phyloP scores from a whole-genome alignment of 2,113 vertebrate genomes.

The Labrus mixtus region DNA sequence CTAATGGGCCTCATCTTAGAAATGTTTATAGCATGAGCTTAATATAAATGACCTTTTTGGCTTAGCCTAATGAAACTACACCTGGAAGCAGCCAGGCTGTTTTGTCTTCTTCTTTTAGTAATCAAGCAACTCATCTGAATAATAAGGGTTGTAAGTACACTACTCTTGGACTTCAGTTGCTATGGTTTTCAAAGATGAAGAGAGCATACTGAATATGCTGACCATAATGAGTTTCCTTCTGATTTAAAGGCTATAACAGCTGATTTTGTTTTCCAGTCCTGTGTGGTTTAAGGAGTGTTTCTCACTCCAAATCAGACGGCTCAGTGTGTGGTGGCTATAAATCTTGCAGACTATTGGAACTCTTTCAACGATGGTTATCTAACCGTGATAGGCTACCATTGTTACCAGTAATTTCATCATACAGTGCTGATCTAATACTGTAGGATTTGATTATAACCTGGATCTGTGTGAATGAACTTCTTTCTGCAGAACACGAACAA shows the following conservation, averaged over 20 bases:
- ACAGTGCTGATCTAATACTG: constrained; percentile 21
- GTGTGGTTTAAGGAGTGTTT: background rate
- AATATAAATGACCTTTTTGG: background rate
- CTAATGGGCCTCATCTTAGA: background rate
- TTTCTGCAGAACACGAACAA: too few relatives aligned
- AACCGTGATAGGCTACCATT: constrained; percentile 32
- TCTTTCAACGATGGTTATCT: constrained; percentile 30
- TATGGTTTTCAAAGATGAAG: constrained; percentile 44
- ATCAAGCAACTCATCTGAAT: constrained; percentile 38
- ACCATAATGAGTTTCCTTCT: constrained; percentile 14
- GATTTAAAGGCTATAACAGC: background rate
- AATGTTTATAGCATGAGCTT: constrained; percentile 1
- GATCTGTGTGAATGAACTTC: constrained; percentile 31
- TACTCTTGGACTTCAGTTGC: constrained; percentile 50
- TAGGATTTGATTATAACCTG: constrained; percentile 19
- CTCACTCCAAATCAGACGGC: constrained; percentile 5
- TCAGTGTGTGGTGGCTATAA: background rate
- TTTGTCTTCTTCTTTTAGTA: constrained; percentile 12
- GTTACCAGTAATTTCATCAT: constrained; percentile 49
- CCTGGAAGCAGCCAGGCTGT: constrained; percentile 23
- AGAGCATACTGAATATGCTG: constrained; percentile 26
- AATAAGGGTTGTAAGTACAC: constrained; percentile 35
- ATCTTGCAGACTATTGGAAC: constrained; percentile 25
- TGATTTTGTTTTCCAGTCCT: background rate
- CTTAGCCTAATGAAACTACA: constrained; percentile 14